Evolutionary conservation across 2,797 vertebrate genomes (phyloP).

Genomic region (Poecile montanus): DNA sequence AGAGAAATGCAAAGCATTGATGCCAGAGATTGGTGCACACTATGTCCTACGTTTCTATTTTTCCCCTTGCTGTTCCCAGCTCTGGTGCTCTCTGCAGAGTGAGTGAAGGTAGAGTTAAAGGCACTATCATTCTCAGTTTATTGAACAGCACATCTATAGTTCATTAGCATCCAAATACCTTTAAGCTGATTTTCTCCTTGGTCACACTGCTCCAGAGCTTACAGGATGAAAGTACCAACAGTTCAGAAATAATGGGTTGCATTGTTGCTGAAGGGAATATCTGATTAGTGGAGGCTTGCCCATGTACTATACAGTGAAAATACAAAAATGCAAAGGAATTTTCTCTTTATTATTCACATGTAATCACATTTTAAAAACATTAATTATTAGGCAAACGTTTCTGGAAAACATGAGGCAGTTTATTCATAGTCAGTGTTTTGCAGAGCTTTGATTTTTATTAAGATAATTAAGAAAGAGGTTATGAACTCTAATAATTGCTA

Average conservation of each 20-base stretch:
- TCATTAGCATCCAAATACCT: slow-evolving; percentile 49
- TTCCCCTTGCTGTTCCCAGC: not conserved
- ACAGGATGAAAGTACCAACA: slow-evolving; percentile 10
- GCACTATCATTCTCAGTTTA: not conserved
- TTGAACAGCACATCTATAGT: not conserved
- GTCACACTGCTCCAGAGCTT: not conserved
- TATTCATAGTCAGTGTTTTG: not conserved
- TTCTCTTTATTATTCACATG: not conserved
- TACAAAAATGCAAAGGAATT: not conserved
- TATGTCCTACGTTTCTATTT: fast-evolving
- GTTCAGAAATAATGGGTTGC: slow-evolving; percentile 6
- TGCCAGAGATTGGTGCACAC: not conserved
- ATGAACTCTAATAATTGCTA: not conserved
- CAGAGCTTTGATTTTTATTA: not conserved
- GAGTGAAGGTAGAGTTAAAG: slow-evolving; percentile 2
- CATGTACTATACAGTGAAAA: not conserved
- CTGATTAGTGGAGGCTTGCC: not conserved
- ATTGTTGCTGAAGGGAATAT: not conserved
- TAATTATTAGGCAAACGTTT: not conserved
- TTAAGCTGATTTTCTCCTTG: slow-evolving; percentile 28
- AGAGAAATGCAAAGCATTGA: not conserved
- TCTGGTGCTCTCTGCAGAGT: not conserved
- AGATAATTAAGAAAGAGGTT: not conserved
- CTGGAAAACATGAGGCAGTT: not conserved
- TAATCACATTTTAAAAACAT: not conserved